Evolutionary conservation across 2,113 vertebrate genomes (phyloP).

Genomic region (Polyodon spathula): DNA sequence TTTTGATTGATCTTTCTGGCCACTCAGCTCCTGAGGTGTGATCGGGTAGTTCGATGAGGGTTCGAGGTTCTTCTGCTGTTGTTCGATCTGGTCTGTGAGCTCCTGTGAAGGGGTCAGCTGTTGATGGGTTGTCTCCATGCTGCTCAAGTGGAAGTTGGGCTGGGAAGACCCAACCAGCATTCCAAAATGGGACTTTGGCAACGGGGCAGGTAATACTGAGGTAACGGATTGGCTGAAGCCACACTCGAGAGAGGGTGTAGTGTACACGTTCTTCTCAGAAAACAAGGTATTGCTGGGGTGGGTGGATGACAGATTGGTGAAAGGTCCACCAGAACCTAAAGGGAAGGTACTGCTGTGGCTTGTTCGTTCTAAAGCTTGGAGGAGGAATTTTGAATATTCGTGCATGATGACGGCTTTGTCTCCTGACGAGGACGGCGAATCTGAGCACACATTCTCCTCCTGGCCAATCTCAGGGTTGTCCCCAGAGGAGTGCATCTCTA

Average conservation of each 20-base stretch:
- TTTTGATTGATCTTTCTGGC: conserved; percentile 84
- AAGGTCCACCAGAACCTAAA: conserved; percentile 80
- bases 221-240: conserved; percentile 83
- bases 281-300: conserved; percentile 84
- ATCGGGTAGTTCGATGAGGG: conserved; percentile 79
- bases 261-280: conserved; percentile 88
- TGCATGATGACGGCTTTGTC: conserved; percentile 90
- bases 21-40: conserved; percentile 78
- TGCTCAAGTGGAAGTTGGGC: conserved; percentile 80
- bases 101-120: conserved; percentile 97
- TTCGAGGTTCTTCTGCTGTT: conserved; percentile 74
- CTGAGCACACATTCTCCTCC: conserved; percentile 67
- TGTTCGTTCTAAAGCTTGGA: conserved; percentile 95
- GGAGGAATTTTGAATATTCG: conserved; percentile 96
- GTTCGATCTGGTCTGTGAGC: conserved; percentile 93
- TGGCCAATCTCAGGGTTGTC: conserved; percentile 77
- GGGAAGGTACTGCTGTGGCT: conserved; percentile 84
- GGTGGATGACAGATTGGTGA: conserved; percentile 81
- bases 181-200: conserved; percentile 91
- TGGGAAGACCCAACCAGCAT: conserved; percentile 86
- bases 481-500: conserved; percentile 81
- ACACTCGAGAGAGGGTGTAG: conserved; percentile 86
- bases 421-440: conserved; percentile 66
- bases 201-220: conserved; percentile 83
- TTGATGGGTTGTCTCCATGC: conserved; percentile 86